Evolutionary conservation across 2,888 invertebrate genomes (phyloP).

Genomic region (Chironomus tentans): DNA sequence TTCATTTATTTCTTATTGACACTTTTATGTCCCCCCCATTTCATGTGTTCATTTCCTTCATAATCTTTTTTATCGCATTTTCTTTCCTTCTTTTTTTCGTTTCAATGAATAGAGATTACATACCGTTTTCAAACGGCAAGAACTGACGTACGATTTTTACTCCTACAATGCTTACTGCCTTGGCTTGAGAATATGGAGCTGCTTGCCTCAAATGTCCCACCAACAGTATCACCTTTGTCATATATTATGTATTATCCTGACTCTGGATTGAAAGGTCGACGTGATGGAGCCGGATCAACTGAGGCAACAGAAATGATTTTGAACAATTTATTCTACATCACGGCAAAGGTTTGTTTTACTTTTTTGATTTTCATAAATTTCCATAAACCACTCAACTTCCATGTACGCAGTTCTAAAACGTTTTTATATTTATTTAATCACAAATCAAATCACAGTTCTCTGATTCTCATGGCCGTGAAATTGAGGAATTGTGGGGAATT

Average conservation of each 20-base stretch:
- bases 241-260: conserved; percentile 68
- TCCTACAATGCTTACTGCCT: conserved; percentile 87
- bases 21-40: no score
- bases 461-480: conserved; percentile 89
- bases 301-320: conserved; percentile 99
- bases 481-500: conserved; percentile 94
- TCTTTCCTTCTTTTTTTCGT: conserved; percentile 30
- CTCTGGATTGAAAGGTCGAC: conserved; percentile 57
- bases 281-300: conserved; percentile 95
- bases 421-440: conserved; percentile 3
- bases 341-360: conserved; percentile 65
- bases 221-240: conserved; percentile 59
- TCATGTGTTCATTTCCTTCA: no score
- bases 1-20: no score
- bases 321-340: conserved; percentile 97
- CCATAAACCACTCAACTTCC: no score
- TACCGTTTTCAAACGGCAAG: conserved; percentile 93
- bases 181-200: conserved; percentile 99
- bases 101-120: conserved; percentile 73
- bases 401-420: not conserved
- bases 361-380: not conserved
- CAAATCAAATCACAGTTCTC: conserved; percentile 61
- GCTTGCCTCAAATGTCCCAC: conserved; percentile 89
- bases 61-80: not conserved
- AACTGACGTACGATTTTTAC: conserved; percentile 80